Base-by-base conservation (phyloP, 2,888 invertebrate species). In the Coremacera marginata region DNA sequence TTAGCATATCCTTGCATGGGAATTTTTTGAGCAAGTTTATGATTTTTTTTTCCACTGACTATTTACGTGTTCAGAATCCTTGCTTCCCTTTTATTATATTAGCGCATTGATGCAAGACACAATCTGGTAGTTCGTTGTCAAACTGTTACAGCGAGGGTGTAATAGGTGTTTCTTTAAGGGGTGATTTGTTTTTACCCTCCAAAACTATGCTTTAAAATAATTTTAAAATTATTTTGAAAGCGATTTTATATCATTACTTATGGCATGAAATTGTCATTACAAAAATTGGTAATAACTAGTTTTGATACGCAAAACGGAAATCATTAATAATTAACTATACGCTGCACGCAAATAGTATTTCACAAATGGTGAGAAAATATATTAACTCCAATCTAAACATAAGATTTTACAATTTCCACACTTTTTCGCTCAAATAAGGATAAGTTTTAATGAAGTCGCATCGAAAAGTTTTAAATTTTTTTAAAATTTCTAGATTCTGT, bases 1-100 rank as follows among this genome's bases (percentile, higher is more conserved):
- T 73, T 19, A 68, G 70, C 25, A 52, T 78, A 75, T 78, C 77
- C 73, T 77, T 76, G 72, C 77, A 81, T 80, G 81, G 80, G 81
- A 81, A 81, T 81, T 81, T 80, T 55, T 31, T 27, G 60, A 49
- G 44, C 60, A 31, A n/a, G 25, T 72, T 63, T 16, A 2, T 49
- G 22, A 9, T 25, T 67, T 77, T 75, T 27, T 77, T 31, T 44
- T n/a, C 44, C 44, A 11, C 55, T 72, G 62, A 62, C 34, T 74
- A 67, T 31, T 52, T 63, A 31, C 74, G 65, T 65, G 72, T 16
- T 52, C 79, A 78, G 78, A 80, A 79, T 79, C 78, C 75, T 77
- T 77, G 76, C 19, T 70, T 44, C 62, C 60, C 16, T 74, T 70
- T 52, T 14, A 19, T 75, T 62, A 22, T 25, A 63, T 52, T 7